Evolutionary conservation across 2,888 invertebrate species (phyloP).

Genomic region (Archips crataeganus): DNA sequence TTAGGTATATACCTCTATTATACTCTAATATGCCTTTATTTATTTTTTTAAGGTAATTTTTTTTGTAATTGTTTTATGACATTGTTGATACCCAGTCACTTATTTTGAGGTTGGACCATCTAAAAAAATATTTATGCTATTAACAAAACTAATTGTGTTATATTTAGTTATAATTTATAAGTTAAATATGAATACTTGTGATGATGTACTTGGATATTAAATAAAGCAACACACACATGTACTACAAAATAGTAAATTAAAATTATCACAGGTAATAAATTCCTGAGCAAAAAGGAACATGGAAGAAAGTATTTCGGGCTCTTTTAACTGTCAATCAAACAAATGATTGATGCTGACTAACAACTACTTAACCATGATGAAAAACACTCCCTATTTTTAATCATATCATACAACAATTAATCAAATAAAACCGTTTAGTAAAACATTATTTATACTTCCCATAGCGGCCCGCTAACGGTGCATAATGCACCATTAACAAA

Average conservation of each 20-base stretch:
- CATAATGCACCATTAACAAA: slow-evolving; percentile 31
- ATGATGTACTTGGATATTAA: not conserved
- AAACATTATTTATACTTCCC: slow-evolving; percentile 11
- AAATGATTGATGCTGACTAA: not conserved
- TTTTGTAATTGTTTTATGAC: too few species aligned
- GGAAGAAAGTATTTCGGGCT: not conserved
- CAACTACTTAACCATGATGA: not conserved
- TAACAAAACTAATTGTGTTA: too few species aligned
- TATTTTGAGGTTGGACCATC: too few species aligned
- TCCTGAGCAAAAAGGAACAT: not conserved
- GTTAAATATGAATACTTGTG: too few species aligned
- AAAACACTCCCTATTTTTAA: not conserved
- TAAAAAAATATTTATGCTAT: too few species aligned
- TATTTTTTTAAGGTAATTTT: too few species aligned
- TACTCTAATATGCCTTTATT: too few species aligned
- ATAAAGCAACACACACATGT: not conserved
- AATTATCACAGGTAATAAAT: not conserved
- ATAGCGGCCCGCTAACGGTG: slow-evolving; percentile 26
- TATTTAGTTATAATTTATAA: too few species aligned
- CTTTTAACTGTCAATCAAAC: not conserved
- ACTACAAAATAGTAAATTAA: not conserved
- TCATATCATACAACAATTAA: slow-evolving; percentile 3
- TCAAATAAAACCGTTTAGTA: slow-evolving; percentile 14
- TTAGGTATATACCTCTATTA: too few species aligned
- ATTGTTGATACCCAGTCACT: too few species aligned